A percentile compares a stretch with the other conserved stretches of the same genome.
Conservation (phyloP, 2,797 vertebrate species). For the Pangasius krempfi region DNA sequence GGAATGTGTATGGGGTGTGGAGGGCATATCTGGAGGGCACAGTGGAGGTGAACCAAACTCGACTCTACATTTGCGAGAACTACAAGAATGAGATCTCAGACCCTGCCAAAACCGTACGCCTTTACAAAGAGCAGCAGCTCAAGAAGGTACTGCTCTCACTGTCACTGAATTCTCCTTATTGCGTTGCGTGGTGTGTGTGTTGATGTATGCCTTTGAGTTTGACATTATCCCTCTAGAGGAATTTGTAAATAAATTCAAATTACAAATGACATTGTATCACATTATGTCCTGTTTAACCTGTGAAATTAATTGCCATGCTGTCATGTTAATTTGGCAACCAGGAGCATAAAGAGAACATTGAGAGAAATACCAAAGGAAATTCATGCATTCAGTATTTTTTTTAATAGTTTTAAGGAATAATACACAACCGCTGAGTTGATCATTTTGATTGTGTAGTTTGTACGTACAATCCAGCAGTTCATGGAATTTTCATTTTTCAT, state of each 20-base stretch:
- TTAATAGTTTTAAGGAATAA: neutral
- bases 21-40: conserved; percentile 93
- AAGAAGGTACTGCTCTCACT: conserved; percentile 80
- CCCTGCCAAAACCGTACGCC: conserved; percentile 88
- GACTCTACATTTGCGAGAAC: conserved; percentile 94
- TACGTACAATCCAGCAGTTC: neutral
- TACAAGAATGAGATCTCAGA: conserved; percentile 95
- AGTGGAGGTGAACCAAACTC: conserved; percentile 93
- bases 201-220: neutral
- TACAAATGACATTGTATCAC: neutral
- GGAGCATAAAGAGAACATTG: neutral
- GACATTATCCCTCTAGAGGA: neutral
- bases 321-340: neutral
- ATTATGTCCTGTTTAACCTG: conserved; percentile 1
- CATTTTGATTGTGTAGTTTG: neutral
- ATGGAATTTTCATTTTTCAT: neutral
- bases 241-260: neutral
- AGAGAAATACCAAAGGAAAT: neutral
- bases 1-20: conserved; percentile 96
- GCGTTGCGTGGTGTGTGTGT: neutral
- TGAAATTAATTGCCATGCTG: neutral
- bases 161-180: neutral
- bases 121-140: conserved; percentile 96
- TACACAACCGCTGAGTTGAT: neutral
- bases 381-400: neutral